phyloP scores from a whole-genome alignment of 2,888 invertebrate genomes.

The Drosophila cognata region DNA sequence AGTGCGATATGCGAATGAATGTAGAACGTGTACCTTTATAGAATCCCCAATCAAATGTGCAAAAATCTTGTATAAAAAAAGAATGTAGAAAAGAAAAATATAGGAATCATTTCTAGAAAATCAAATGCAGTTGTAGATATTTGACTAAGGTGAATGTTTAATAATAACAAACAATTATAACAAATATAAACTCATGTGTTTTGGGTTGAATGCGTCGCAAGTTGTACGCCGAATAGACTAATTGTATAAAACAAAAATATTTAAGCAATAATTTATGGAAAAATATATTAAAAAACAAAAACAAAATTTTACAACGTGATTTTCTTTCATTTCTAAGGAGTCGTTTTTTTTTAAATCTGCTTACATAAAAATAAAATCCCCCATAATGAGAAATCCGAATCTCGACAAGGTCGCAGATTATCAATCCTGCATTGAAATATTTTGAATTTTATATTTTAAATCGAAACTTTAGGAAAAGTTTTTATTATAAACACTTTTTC shows the following conservation, averaged over 20 bases:
- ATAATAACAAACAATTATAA: conserved; percentile 26
- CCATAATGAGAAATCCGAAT: neutral
- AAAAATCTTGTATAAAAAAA: neutral
- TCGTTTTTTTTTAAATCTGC: neutral
- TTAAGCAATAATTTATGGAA: conserved; percentile 75
- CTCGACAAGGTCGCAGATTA: neutral
- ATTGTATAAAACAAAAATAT: conserved; percentile 71
- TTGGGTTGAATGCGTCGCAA: conserved; percentile 42
- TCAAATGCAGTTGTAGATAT: conserved; percentile 63
- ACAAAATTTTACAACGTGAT: neutral
- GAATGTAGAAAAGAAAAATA: conserved; percentile 3
- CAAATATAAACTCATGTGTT: conserved; percentile 24
- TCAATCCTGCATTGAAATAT: neutral
- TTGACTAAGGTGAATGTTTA: conserved; percentile 24
- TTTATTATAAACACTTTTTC: neutral
- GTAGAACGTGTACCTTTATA: conserved; percentile 53
- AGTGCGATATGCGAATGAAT: conserved; percentile 22
- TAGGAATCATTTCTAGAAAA: conserved; percentile 19
- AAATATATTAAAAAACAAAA: conserved; percentile 53
- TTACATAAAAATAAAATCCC: neutral
- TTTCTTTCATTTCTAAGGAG: neutral
- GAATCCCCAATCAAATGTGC: conserved; percentile 28
- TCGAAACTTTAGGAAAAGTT: neutral
- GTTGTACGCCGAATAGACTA: conserved; percentile 60
- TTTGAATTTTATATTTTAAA: neutral